phyloP scores from a whole-genome alignment of 1,140 invertebrate species.

The Anastrepha ludens region DNA sequence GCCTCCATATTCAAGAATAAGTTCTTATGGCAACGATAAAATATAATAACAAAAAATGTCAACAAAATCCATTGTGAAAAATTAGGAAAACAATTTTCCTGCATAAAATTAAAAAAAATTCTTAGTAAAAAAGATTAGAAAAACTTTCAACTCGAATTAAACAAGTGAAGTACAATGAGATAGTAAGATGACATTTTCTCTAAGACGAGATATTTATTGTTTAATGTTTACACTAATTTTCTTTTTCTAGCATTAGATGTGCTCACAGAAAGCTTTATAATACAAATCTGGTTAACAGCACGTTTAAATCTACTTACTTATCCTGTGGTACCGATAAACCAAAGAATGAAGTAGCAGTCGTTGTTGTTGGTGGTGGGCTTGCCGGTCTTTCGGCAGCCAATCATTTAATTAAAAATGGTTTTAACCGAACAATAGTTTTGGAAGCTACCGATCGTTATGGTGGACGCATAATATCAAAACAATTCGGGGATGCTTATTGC shows the following conservation, averaged over 20 bases:
- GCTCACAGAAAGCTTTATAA: neutral
- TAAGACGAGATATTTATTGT: neutral
- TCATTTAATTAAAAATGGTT: conserved; percentile 80
- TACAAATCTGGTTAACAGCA: neutral
- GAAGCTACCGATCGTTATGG: conserved; percentile 86
- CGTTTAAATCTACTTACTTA: neutral
- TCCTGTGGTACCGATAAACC: conserved; percentile 32
- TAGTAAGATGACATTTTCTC: conserved; percentile 25
- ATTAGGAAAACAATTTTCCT: conserved; percentile 1
- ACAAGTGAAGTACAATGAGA: conserved; percentile 5
- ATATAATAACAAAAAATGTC: conserved; percentile 27
- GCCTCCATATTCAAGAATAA: neutral
- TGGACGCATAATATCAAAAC: conserved; percentile 84
- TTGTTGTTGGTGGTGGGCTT: conserved; percentile 86
- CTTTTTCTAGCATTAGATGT: conserved; percentile 21
- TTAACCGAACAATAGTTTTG: conserved; percentile 81
- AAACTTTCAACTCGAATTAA: neutral
- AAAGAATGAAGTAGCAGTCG: conserved; percentile 76
- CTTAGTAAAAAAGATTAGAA: neutral
- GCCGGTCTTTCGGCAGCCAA: conserved; percentile 85
- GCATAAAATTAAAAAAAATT: neutral
- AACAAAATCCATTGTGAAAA: neutral
- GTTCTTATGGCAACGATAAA: neutral
- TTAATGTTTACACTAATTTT: neutral
- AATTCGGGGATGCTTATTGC: conserved; percentile 82